Evolutionary conservation across 2,113 vertebrate genomes (phyloP), one percentile per base, ranked within the genome.

Genomic region (Lynx canadensis): DNA sequence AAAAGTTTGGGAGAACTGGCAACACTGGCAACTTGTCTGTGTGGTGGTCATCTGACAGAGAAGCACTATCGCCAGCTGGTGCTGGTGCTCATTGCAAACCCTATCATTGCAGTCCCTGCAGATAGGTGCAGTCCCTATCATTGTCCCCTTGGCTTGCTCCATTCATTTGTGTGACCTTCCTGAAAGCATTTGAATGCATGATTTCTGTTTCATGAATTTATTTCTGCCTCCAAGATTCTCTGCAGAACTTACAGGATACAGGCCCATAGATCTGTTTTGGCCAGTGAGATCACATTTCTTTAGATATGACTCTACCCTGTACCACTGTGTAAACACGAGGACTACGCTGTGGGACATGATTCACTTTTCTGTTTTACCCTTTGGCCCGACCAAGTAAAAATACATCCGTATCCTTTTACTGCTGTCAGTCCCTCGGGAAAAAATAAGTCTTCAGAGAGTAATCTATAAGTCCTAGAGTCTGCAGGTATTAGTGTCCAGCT

Each of bases 171-270:
- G 52, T 80, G 55, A 84, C 0, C 31, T 91, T 92, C 45, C 69
- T 38, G 15, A 93, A 89, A 68, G 63, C 38, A 71, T 71, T 2
- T 60, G 8, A 76, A 84, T 81, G 21, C 5, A 3, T 57, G 57
- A 76, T 60, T 78, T 96, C 66, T 68, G 41, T 91, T 73, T 91
- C 19, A 33, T 6, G 25, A 93, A 38, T 73, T 91, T 93, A 82
- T 82, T 76, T 88, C 71, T 86, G 41, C 12, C 29, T 50, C 63
- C 1, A 73, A 89, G 82, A 36, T 33, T 89, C 68, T 96, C 79
- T 89, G 48, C 3, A 63, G 85, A 94, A 89, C 27, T 82, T 81
- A 50, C 1, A 86, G 65, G 82, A 60, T 33, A 48, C 1, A 14
- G 52, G 31, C 38, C 73, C 3, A 31, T 13, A 57, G 19, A 21